Evolutionary conservation across 2,113 vertebrate genomes (phyloP).

Genomic region (Crotalus viridis): DNA sequence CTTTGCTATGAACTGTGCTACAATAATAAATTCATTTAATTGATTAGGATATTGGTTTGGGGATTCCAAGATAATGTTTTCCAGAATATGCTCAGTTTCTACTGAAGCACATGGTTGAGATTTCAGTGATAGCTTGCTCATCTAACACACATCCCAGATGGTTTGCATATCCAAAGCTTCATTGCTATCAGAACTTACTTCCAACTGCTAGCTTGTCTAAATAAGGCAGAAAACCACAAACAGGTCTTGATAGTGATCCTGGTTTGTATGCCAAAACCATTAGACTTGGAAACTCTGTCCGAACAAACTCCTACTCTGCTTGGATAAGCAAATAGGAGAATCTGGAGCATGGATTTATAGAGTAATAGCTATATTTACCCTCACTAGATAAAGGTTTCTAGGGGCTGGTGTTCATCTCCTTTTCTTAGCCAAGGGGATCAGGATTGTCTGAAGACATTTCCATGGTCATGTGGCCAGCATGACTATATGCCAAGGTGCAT

Average conservation of each 20-base stretch:
- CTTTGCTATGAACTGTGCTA: no score
- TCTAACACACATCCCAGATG: no score
- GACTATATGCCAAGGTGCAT: background rate
- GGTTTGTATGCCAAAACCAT: background rate
- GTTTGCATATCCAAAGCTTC: no score
- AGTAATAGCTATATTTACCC: background rate
- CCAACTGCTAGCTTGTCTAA: background rate
- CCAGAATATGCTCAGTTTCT: no score
- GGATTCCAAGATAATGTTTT: no score
- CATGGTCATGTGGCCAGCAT: background rate
- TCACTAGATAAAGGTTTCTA: background rate
- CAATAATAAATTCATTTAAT: no score
- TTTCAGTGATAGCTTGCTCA: no score
- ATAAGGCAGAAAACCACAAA: background rate
- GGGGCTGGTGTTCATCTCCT: background rate
- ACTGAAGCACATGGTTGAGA: no score
- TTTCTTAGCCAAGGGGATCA: background rate
- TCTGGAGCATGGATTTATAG: background rate
- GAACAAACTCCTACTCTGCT: background rate
- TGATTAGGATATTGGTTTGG: no score
- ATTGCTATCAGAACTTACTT: no score
- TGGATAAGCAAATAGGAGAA: background rate
- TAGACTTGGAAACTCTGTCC: background rate
- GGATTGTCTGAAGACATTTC: background rate
- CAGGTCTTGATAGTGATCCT: background rate